phyloP scores from a whole-genome alignment of 1,140 invertebrate species.

The Gryllus bimaculatus region DNA sequence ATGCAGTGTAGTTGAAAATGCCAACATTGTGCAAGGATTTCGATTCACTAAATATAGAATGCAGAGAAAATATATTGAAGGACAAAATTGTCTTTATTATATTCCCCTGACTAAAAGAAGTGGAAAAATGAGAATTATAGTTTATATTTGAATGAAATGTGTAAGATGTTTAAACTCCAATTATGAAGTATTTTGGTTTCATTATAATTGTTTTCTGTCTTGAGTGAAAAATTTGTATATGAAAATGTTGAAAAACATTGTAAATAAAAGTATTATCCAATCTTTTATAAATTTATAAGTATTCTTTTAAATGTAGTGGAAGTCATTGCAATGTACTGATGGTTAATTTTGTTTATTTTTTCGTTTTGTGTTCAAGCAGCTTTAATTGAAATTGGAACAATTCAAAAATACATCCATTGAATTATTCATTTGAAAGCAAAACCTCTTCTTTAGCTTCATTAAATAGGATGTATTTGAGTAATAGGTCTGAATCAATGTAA shows the following conservation, averaged over 20 bases:
- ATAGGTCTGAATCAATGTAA: no score
- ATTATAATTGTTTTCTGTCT: not conserved
- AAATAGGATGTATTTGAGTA: no score
- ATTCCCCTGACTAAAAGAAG: not conserved
- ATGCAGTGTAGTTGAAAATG: not conserved
- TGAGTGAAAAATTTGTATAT: conserved; percentile 2
- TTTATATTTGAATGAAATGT: not conserved
- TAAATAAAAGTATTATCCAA: conserved; percentile 2
- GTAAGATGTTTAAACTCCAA: not conserved
- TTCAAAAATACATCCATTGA: no score
- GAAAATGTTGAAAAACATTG: conserved; percentile 5
- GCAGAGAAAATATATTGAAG: not conserved
- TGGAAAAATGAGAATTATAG: not conserved
- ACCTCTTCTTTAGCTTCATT: no score
- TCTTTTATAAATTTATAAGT: not conserved
- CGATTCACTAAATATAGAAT: not conserved
- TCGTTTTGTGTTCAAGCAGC: no score
- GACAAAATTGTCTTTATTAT: not conserved
- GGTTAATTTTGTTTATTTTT: no score
- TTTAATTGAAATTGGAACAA: no score
- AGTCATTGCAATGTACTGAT: not conserved
- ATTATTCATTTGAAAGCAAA: no score
- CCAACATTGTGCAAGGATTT: not conserved
- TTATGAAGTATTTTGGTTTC: not conserved
- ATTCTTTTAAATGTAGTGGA: not conserved